Conservation (phyloP, 35 echinoderm and acorn worm genomes). For the Apostichopus japonicus region DNA sequence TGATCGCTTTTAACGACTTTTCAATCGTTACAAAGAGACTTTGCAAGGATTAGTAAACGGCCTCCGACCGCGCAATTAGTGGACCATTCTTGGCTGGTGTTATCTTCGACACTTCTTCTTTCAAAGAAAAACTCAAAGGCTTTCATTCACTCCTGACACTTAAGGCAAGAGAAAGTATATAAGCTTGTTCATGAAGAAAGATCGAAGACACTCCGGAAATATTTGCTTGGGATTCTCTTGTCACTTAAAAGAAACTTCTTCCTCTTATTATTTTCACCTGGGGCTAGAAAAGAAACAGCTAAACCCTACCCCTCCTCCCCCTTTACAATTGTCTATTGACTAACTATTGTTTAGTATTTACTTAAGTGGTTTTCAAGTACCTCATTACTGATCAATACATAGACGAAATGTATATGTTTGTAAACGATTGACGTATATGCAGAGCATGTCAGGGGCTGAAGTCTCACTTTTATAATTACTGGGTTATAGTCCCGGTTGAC, state of each 20-base stretch:
- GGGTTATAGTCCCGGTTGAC: too few relatives aligned
- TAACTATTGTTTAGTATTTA: constrained; percentile 16
- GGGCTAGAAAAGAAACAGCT: background rate
- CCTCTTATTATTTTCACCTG: constrained; percentile 3
- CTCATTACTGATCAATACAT: constrained; percentile 39
- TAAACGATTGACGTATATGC: background rate
- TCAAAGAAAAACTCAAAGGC: constrained; percentile 1
- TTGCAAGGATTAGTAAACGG: constrained; percentile 12
- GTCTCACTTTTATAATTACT: too few relatives aligned
- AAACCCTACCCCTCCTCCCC: constrained; percentile 33
- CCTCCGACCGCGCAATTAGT: constrained; percentile 37
- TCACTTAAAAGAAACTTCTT: constrained; percentile 17
- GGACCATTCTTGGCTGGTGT: constrained; percentile 25
- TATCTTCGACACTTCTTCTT: constrained; percentile 33
- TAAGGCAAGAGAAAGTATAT: background rate
- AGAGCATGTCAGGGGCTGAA: background rate
- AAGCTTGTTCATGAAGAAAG: constrained; percentile 18
- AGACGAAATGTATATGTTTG: constrained; percentile 31
- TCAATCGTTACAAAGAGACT: constrained; percentile 30
- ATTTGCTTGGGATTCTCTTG: constrained; percentile 23
- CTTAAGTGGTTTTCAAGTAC: constrained; percentile 13
- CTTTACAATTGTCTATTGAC: constrained; percentile 23
- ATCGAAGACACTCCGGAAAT: constrained; percentile 50
- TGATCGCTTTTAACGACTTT: constrained; percentile 44
- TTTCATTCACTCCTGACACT: constrained; percentile 20